Conservation (phyloP, 2,888 invertebrate genomes). For the Pelosia muscerda region DNA sequence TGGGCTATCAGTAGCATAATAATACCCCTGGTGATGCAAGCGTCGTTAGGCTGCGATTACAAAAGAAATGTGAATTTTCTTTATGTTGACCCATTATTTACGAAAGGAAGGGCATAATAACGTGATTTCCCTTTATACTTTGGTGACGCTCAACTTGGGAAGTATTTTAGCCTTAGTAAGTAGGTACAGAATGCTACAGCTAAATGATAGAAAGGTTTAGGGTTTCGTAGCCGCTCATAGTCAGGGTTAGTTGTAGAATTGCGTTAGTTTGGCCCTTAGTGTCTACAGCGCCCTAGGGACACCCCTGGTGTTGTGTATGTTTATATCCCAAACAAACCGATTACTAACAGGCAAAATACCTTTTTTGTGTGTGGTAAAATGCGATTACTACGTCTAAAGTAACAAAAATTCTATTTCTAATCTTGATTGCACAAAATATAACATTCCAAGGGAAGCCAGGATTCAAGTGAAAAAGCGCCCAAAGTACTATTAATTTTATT, state of each 20-base stretch:
- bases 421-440: no score
- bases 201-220: neutral
- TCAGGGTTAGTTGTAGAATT: neutral
- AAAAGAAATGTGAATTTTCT: neutral
- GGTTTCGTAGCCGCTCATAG: neutral
- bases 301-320: neutral
- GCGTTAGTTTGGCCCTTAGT: neutral
- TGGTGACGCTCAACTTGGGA: neutral
- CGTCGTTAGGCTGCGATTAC: conserved; percentile 4
- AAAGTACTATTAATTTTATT: neutral
- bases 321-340: no score
- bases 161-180: neutral
- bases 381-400: no score
- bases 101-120: conserved; percentile 1
- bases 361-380: no score
- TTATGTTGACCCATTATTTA: conserved; percentile 4
- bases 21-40: neutral
- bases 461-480: neutral
- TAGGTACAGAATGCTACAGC: no score
- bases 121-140: neutral
- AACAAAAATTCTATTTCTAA: no score
- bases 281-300: neutral
- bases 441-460: no score
- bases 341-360: no score
- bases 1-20: neutral